A percentile compares a stretch with the other conserved stretches of the same genome.
Conservation (phyloP, 2,797 vertebrate genomes). For the Champsocephalus esox region DNA sequence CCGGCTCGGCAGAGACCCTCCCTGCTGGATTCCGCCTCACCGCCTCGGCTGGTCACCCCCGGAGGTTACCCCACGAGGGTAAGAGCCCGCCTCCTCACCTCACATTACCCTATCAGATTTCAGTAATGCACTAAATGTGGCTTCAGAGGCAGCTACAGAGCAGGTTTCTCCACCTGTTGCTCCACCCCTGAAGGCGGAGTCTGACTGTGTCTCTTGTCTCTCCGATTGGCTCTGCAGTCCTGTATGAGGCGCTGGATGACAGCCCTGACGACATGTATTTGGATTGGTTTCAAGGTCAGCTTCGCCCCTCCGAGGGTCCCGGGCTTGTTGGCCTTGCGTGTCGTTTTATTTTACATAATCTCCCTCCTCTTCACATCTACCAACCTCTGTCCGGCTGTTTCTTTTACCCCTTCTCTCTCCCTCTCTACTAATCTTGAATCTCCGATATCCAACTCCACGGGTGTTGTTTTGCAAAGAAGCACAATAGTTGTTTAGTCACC, state of each 20-base stretch:
- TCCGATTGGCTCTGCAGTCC: conserved; percentile 78
- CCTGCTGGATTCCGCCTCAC: conserved; percentile 97
- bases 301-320: conserved; percentile 66
- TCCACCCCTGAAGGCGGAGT: conserved; percentile 32
- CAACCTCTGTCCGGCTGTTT: conserved; percentile 62
- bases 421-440: conserved; percentile 20
- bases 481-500: conserved; percentile 41
- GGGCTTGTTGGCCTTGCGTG: conserved; percentile 66
- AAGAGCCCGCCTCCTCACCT: conserved; percentile 21
- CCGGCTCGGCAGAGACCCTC: conserved; percentile 95
- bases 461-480: conserved; percentile 65
- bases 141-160: neutral
- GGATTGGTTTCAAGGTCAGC: conserved; percentile 89
- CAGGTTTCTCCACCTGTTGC: conserved; percentile 31
- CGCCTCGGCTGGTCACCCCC: conserved; percentile 92
- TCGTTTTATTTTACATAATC: conserved; percentile 44
- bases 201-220: conserved; percentile 77
- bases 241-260: conserved; percentile 86
- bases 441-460: conserved; percentile 58
- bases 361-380: conserved; percentile 51
- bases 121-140: neutral
- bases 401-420: conserved; percentile 45
- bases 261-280: conserved; percentile 87
- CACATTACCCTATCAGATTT: neutral
- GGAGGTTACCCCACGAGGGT: conserved; percentile 94